Evolutionary conservation across 2,797 vertebrate genomes (phyloP), one percentile per base, ranked within the genome.

Genomic region (Heliangelus exortis): DNA sequence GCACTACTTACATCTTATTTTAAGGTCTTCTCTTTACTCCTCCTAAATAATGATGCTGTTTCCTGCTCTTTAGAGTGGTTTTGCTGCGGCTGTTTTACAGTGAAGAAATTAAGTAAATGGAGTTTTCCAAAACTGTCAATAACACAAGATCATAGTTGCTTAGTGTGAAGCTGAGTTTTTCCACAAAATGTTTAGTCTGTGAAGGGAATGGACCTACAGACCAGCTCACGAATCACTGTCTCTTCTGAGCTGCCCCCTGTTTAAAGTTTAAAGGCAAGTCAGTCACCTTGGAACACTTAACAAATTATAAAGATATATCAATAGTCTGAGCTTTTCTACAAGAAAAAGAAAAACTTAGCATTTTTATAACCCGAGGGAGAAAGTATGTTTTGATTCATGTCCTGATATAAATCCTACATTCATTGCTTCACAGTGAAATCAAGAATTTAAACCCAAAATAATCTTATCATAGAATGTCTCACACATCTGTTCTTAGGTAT

Each of bases 381-480:
- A 74, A 25, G 55, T 43, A 72, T 83, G 15, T 62, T 61, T 92
- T 87, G 67, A 79, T 76, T 89, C 54, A 31, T 5, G 2, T 76
- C 55, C 55, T 88, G 67, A 94, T 93, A 86, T 93, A 87, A 93
- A 92, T 93, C 94, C 81, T 87, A 9, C 65, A 23, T 94, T 85
- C 65, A 61, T 73, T 83, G n/a, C 88, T 92, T 92, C 28, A 7
- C 67, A 47, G 54, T 89, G 51, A 85, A 96, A 93, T 58, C 75
- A 85, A 71, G 75, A 75, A 71, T 94, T 87, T 77, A 87, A 90
- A 74, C 84, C n/a, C 61, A 69, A 55, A 89, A 53, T 68, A 82
- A 2, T 84, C n/a, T 61, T 82, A 65, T 7, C 47, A 19, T 20
- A 68, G 68, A 45, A 45, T n/a, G 12, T 89, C 58, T 92, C 66